These are phyloP conservation scores for Alouatta palliata DNA, from an alignment of 2,113 vertebrate genomes.

Conservation along the genomic window DNA sequence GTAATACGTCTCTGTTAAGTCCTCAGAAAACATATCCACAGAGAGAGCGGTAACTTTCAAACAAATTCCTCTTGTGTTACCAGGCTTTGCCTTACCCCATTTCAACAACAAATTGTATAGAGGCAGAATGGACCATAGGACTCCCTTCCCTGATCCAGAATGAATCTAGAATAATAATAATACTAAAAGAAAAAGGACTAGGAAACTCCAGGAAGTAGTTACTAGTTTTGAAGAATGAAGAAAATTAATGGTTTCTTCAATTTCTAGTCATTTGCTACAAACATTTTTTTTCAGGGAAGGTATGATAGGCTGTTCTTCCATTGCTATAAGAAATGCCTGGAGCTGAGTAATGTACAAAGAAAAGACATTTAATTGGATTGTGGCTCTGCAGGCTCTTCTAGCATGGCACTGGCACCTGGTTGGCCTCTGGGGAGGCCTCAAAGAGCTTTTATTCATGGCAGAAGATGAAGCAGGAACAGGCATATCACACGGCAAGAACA, in stretches of 20 bases:
- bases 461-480: no score
- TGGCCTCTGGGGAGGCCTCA: no score
- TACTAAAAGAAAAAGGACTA: not conserved
- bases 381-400: no score
- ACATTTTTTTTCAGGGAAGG: not conserved
- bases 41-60: not conserved
- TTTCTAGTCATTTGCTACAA: not conserved
- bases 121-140: not conserved
- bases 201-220: not conserved
- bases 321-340: no score
- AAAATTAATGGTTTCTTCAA: not conserved
- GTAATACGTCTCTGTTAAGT: not conserved
- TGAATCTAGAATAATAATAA: not conserved
- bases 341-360: no score
- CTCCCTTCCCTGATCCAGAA: not conserved
- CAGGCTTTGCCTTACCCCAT: not conserved
- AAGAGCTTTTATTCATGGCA: no score
- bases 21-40: not conserved
- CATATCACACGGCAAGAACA: no score
- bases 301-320: no score
- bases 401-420: no score
- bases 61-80: not conserved
- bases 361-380: no score
- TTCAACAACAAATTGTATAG: not conserved
- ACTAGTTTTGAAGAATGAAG: not conserved